These are phyloP conservation scores for Lysandra bellargus DNA, from an alignment of 2,888 invertebrate species.

Conservation along the genomic window DNA sequence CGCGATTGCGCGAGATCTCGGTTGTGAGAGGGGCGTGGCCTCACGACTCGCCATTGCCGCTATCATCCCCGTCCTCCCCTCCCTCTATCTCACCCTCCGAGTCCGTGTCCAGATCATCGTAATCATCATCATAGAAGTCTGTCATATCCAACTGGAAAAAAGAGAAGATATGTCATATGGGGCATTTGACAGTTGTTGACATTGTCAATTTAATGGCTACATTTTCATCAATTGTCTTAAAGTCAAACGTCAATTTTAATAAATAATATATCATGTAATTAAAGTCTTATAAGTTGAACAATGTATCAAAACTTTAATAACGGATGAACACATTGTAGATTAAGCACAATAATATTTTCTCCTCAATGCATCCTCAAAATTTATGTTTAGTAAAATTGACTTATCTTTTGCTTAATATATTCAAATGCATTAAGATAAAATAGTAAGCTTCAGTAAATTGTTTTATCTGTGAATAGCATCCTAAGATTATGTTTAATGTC, in stretches of 20 bases:
- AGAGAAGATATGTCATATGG: neutral
- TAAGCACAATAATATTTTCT: neutral
- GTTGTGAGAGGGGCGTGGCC: slow-evolving; percentile 54
- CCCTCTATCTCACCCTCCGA: slow-evolving; percentile 83
- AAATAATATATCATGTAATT: no score
- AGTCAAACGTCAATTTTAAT: no score
- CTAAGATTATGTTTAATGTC: neutral
- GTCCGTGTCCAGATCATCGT: slow-evolving; percentile 91
- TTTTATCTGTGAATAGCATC: neutral
- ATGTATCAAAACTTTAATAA: no score
- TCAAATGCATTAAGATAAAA: neutral
- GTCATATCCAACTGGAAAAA: slow-evolving; percentile 89
- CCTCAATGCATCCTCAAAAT: neutral
- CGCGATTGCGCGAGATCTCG: slow-evolving; percentile 44
- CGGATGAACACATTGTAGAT: no score
- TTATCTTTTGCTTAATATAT: neutral
- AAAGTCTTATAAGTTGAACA: no score
- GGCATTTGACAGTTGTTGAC: neutral
- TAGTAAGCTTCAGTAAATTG: neutral
- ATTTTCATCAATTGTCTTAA: no score
- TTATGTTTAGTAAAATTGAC: neutral
- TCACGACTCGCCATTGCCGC: slow-evolving; percentile 96
- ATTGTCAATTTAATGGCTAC: no score
- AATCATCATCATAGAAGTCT: slow-evolving; percentile 97
- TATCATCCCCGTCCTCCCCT: slow-evolving; percentile 91